Percentiles rank a stretch among this genome's conserved stretches.
phyloP scores from a whole-genome alignment of 2,888 invertebrate species.

The Parapristionchus giblindavisi region DNA sequence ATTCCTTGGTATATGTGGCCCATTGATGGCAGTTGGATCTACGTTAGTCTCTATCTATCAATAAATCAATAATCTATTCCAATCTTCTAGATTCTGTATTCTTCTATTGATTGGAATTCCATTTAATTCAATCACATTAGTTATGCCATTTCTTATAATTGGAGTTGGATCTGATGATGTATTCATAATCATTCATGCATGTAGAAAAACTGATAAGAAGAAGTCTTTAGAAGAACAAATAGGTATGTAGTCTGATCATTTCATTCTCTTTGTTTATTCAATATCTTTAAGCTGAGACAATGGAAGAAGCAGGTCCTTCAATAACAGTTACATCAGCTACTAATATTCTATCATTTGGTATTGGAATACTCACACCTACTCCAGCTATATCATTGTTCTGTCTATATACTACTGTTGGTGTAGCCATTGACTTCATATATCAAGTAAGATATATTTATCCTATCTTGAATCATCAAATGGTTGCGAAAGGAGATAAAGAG shows the following conservation, averaged over 20 bases:
- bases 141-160: slow-evolving; percentile 65
- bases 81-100: slow-evolving; percentile 51
- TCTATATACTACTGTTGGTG: slow-evolving; percentile 56
- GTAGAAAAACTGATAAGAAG: slow-evolving; percentile 54
- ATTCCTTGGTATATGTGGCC: slow-evolving; percentile 58
- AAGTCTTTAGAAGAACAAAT: slow-evolving; percentile 54
- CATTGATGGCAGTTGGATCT: slow-evolving; percentile 55
- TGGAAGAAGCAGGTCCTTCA: slow-evolving; percentile 60
- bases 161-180: slow-evolving; percentile 63
- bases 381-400: slow-evolving; percentile 61
- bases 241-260: slow-evolving; percentile 36
- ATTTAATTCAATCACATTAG: slow-evolving; percentile 61
- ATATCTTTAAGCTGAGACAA: slow-evolving; percentile 47
- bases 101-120: slow-evolving; percentile 54
- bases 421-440: slow-evolving; percentile 58
- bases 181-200: slow-evolving; percentile 62
- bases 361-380: slow-evolving; percentile 55
- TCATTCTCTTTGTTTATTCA: not conserved
- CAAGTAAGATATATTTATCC: slow-evolving; percentile 41
- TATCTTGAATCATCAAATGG: not conserved
- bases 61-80: not conserved
- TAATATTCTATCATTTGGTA: slow-evolving; percentile 58
- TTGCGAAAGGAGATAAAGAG: slow-evolving; percentile 11
- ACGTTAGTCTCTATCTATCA: slow-evolving; percentile 42
- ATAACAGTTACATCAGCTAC: slow-evolving; percentile 62